These are phyloP conservation scores for Nephrotoma appendiculata DNA, from an alignment of 2,888 invertebrate species.

Conservation along the genomic window DNA sequence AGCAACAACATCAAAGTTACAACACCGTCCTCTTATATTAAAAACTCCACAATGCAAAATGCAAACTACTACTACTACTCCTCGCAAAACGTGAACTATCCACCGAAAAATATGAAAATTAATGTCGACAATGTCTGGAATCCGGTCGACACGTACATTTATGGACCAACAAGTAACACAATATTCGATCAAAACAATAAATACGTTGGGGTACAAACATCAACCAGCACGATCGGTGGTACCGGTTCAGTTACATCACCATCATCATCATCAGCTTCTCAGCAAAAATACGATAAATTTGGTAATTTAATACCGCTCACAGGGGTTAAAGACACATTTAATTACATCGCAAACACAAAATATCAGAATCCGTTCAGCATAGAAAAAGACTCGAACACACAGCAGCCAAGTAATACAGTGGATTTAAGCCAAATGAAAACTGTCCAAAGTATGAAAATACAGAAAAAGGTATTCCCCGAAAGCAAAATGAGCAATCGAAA, in stretches of 20 bases:
- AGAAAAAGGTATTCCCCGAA: not conserved
- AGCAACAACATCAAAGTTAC: constrained; percentile 15
- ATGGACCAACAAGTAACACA: constrained; percentile 32
- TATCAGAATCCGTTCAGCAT: constrained; percentile 3
- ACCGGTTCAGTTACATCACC: constrained; percentile 14
- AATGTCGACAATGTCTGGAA: constrained; percentile 34
- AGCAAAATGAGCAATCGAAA: constrained; percentile 23
- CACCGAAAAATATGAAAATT: constrained; percentile 17
- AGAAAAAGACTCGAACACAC: not conserved
- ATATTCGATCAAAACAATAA: constrained; percentile 33
- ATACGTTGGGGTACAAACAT: constrained; percentile 21
- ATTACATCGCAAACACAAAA: constrained; percentile 23
- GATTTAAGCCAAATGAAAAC: not conserved
- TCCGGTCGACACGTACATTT: constrained; percentile 33
- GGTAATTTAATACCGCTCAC: constrained; percentile 17
- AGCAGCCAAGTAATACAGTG: not conserved
- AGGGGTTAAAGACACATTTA: constrained; percentile 29
- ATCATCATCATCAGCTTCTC: constrained; percentile 14
- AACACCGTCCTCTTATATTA: constrained; percentile 20
- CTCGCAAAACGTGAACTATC: not conserved
- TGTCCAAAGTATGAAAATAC: not conserved
- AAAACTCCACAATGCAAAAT: not conserved
- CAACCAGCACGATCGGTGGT: not conserved
- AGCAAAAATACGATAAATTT: constrained; percentile 15
- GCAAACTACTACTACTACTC: not conserved